Base-by-base conservation (phyloP, 2,113 vertebrate genomes). In the Acanthochromis polyacanthus region DNA sequence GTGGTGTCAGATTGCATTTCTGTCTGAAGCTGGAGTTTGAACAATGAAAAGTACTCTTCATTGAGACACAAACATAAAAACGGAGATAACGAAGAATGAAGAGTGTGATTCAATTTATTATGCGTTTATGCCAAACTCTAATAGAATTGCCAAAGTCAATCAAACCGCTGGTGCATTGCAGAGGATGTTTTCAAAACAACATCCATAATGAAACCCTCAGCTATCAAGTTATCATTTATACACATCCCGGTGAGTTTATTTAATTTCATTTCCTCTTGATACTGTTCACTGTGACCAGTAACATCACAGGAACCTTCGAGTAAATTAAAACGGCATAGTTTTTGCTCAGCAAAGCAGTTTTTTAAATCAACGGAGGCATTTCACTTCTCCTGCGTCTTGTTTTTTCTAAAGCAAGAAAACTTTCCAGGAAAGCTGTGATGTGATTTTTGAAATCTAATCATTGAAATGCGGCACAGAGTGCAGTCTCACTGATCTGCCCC, bases 1-100 rank as follows among this genome's bases (percentile, higher is more conserved):
- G 86, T 74, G 80, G 73, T 89, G 90, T 91, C 90, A 75, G 38
- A 61, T 84, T 83, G 62, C 65, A 71, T 88, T 85, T 93, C 53
- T 76, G 68, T 89, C 86, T 82, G 30, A 2, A 70, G 57, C 69
- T 73, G 22, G 59, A 55, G 51, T 76, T 68, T 85, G 48, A 65
- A 82, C 55, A 80, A 36, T 71, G 45, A 81, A 70, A 55, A 53
- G 25, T 8, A 55, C 22, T 56, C 57, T 73, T 81, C 28, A 71
- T 75, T 55, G 16, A 48, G 23, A 78, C 45, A 64, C 9, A 22
- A 19, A 50, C 57, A 59, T 59, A 52, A 11, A 51, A 32, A 52
- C 22, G 48, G 9, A 30, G 2, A 61, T 65, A 2, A 59, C 36
- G 61, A 65, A 56, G 43, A 73, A 76, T 65, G 46, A 59, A 59